phyloP scores from a whole-genome alignment of 2,113 vertebrate species.

The Bujurquina vittata region DNA sequence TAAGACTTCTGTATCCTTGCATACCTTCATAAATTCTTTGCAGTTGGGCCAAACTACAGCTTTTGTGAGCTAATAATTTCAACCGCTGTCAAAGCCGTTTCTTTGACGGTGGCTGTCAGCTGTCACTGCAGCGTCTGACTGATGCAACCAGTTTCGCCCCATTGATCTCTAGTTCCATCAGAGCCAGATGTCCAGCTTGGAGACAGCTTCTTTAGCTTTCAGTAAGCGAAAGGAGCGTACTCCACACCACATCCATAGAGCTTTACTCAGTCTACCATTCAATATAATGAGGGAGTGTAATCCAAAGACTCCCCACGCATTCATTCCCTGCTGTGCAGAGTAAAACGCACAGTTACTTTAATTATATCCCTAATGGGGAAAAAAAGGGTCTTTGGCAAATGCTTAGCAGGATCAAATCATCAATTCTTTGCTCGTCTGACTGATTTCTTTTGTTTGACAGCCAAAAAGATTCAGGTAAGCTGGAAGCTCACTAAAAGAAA shows the following conservation, averaged over 20 bases:
- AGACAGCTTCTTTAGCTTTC: not conserved
- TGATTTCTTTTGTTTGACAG: not conserved
- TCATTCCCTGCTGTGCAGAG: not conserved
- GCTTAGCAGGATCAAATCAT: not conserved
- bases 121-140: constrained; percentile 1
- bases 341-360: not conserved
- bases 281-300: not conserved
- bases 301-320: not conserved
- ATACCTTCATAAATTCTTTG: not conserved
- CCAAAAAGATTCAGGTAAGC: not conserved
- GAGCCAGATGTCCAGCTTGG: not conserved
- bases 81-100: constrained; percentile 2
- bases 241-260: not conserved
- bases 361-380: not conserved
- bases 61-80: not conserved
- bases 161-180: constrained; percentile 9
- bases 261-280: not conserved
- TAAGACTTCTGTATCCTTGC: not conserved
- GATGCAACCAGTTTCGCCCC: not conserved
- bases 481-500: not conserved
- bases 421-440: not conserved
- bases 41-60: not conserved
- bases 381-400: not conserved
- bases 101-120: not conserved
- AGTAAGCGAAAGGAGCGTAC: not conserved